Evolutionary conservation across 2,888 invertebrate species (phyloP), one percentile per base, ranked within the genome.

Genomic region (Spisula subtruncata): DNA sequence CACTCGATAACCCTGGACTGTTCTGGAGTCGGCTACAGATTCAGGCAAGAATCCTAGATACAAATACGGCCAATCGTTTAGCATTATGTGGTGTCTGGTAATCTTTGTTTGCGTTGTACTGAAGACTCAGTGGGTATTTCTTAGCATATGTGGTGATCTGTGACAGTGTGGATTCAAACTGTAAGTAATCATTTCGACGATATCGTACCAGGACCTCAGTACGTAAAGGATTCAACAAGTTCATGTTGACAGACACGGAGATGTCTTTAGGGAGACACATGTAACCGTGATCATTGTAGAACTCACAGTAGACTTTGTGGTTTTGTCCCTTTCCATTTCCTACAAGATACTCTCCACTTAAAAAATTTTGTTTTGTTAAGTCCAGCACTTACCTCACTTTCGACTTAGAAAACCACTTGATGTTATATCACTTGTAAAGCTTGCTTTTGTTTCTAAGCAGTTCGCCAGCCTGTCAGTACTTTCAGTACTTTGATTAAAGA

Each of bases 231-330:
- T 82, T 51, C 25, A 90, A 82, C 10, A 71, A 32, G 14, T 54
- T 41, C n/a, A 87, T 81, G 29, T 90, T 82, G 14, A 87, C 71
- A 0, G 54, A 1, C 8, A 87, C 82, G 18, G 71, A 46, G 8
- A 85, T 83, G 25, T 81, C 71, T 56, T 85, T 75, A 18, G 85
- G 75, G 79, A 90, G 83, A 54, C 83, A 90, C 56, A 87, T 90
- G 80, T 85, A 82, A 20, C 87, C 87, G 51, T 81, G 56, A 6
- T 41, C 71, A 18, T 82, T 29, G 29, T 83, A 60, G 54, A 90
- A 90, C 20, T 87, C 87, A 25, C 90, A 90, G 82, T 87, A 87
- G 14, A 87, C 90, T 20, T 83, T 41, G 66, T 83, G 85, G 12
- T 81, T 79, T 25, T 87, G 81, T 18, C 82, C 85, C 18, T 83